These are phyloP conservation scores for Ptychoptera albimana DNA, from an alignment of 2,888 invertebrate species.

Conservation along the genomic window DNA sequence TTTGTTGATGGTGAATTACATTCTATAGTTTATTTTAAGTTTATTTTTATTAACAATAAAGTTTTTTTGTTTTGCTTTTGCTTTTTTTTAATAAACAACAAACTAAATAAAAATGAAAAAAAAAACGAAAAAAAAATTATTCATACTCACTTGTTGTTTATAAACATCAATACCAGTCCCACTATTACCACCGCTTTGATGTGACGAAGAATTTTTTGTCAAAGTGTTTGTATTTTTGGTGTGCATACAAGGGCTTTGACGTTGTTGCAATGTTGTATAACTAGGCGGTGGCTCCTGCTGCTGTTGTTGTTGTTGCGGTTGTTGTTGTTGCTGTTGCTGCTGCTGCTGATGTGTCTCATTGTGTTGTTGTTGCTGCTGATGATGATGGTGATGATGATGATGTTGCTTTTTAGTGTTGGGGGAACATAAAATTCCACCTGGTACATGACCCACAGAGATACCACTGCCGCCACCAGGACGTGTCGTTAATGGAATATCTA, in stretches of 20 bases:
- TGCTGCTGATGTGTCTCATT: neutral
- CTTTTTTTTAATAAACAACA: neutral
- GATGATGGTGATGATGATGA: too few relatives aligned
- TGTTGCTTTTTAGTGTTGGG: too few relatives aligned
- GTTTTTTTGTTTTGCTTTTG: neutral
- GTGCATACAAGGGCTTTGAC: slow-evolving; percentile 6
- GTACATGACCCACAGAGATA: too few relatives aligned
- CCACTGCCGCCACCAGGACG: neutral
- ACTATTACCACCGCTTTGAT: slow-evolving; percentile 1
- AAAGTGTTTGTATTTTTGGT: neutral
- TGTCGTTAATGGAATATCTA: slow-evolving; percentile 5
- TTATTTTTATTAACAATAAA: neutral
- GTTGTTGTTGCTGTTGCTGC: neutral
- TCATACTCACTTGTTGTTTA: slow-evolving; percentile 7
- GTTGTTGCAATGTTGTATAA: slow-evolving; percentile 6
- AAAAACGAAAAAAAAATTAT: neutral
- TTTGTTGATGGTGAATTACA: neutral
- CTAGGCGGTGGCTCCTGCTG: slow-evolving; percentile 7
- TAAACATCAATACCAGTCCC: slow-evolving; percentile 1
- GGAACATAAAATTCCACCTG: too few relatives aligned
- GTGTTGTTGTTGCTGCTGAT: neutral
- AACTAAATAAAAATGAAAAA: neutral
- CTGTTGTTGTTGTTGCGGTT: neutral
- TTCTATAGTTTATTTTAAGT: neutral
- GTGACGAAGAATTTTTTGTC: slow-evolving; percentile 2